Conservation (phyloP, 2,888 invertebrate genomes). For the Xestoiulus laeticollis region DNA sequence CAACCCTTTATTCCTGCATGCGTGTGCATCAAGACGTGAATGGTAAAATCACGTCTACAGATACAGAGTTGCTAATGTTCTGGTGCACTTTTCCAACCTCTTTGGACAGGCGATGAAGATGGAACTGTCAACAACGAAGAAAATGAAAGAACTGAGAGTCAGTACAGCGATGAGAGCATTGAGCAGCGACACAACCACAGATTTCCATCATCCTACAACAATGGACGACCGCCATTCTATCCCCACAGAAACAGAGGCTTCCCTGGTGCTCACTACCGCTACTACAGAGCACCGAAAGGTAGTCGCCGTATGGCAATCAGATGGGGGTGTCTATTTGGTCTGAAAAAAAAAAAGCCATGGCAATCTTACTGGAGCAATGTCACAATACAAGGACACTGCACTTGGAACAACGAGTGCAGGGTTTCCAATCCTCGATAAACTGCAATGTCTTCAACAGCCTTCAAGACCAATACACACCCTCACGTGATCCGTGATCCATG, state of each 20-base stretch:
- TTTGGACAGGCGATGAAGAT: slow-evolving; percentile 19
- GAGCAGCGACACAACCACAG: not conserved
- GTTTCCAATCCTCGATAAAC: not conserved
- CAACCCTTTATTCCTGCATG: not conserved
- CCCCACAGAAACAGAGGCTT: slow-evolving; percentile 35
- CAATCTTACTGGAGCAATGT: not conserved
- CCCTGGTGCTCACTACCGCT: not conserved
- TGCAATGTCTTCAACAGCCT: not conserved
- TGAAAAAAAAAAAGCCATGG: not conserved
- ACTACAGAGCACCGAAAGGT: slow-evolving; percentile 5
- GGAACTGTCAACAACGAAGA: not conserved
- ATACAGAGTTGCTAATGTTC: not conserved
- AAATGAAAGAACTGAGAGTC: not conserved
- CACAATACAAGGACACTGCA: not conserved
- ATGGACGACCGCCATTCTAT: not conserved
- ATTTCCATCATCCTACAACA: not conserved
- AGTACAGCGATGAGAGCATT: not conserved
- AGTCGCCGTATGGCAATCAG: not conserved
- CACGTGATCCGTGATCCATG: not conserved
- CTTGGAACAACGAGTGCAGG: not conserved
- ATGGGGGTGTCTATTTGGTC: slow-evolving; percentile 5
- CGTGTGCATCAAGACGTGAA: too few species aligned
- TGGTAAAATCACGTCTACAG: not conserved
- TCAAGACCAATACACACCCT: not conserved
- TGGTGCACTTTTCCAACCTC: not conserved